Evolutionary conservation across 2,113 vertebrate genomes (phyloP), one percentile per base, ranked within the genome.

Genomic region (Ceuthmochares aereus): DNA sequence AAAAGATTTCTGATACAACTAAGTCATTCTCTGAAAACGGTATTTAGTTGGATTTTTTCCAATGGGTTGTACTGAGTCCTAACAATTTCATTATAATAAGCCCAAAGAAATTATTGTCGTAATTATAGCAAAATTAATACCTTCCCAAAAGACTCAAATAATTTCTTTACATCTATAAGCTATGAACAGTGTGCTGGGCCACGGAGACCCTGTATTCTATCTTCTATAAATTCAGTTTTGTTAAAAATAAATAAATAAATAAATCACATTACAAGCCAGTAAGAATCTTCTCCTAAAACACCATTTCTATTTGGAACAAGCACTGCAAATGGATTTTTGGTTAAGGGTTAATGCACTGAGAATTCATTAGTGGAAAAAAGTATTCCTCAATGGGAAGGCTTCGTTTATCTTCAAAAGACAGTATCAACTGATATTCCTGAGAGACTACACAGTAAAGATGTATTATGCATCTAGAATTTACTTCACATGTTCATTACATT

Each of bases 391-490:
- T 90, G 47, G 43, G 8, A 79, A 73, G 3, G 18, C 26, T 93
- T 90, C 83, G 36, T 88, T 96, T 93, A 59, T 74, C 69, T 30
- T 76, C 40, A 19, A 37, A 55, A 73, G 30, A 51, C 79, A 91
- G 11, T 30, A 89, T 54, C 43, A 81, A 75, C 12, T 25, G 82
- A 85, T 80, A 93, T 23, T 91, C 84, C 84, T 34, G 13, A 74
- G 67, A 93, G 75, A 96, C 67, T 77, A 68, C 4, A 37, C 20
- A 91, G 43, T 52, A 69, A 89, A 40, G n/a, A 74, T 27, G 26
- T 8, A 75, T 70, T 51, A 77, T 3, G 5, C 22, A 42, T 67
- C 63, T 43, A 63, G 52, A 86, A 70, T 67, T 90, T 74, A 80
- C 40, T 80, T 92, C 16, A 63, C 1, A 2, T 63, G 37, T 34